These are phyloP conservation scores for Acanthochromis polyacanthus DNA, from an alignment of 2,113 vertebrate genomes.

Conservation along the genomic window DNA sequence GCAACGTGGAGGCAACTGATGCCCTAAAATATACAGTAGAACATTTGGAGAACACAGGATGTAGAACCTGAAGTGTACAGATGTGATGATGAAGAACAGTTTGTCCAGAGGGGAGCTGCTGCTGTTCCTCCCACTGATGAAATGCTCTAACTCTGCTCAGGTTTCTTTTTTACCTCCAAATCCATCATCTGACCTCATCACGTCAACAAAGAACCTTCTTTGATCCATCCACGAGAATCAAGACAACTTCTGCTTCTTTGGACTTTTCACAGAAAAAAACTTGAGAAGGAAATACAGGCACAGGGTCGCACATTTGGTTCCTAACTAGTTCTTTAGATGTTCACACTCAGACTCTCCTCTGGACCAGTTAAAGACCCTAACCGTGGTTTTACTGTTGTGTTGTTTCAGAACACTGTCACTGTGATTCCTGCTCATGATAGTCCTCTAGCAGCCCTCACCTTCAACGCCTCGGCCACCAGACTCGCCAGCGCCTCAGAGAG, in stretches of 20 bases:
- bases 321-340: too few relatives aligned
- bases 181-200: background rate
- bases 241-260: too few relatives aligned
- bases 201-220: too few relatives aligned
- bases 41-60: too few relatives aligned
- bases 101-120: background rate
- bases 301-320: background rate
- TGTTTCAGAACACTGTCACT: conserved; percentile 91
- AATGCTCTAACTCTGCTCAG: background rate
- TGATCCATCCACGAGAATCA: too few relatives aligned
- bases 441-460: conserved; percentile 93
- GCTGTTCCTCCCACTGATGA: background rate
- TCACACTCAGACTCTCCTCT: too few relatives aligned
- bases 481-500: conserved; percentile 97
- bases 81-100: background rate
- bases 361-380: too few relatives aligned
- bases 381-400: background rate
- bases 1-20: too few relatives aligned
- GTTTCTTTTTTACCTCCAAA: conserved; percentile 10
- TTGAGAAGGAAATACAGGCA: too few relatives aligned
- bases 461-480: conserved; percentile 92
- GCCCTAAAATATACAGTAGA: too few relatives aligned
- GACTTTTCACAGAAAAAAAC: too few relatives aligned
- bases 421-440: conserved; percentile 97
- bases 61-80: too few relatives aligned